Evolutionary conservation across 1,140 invertebrate species (phyloP), one percentile per base, ranked within the genome.

Genomic region (Drosophila kepulauana): DNA sequence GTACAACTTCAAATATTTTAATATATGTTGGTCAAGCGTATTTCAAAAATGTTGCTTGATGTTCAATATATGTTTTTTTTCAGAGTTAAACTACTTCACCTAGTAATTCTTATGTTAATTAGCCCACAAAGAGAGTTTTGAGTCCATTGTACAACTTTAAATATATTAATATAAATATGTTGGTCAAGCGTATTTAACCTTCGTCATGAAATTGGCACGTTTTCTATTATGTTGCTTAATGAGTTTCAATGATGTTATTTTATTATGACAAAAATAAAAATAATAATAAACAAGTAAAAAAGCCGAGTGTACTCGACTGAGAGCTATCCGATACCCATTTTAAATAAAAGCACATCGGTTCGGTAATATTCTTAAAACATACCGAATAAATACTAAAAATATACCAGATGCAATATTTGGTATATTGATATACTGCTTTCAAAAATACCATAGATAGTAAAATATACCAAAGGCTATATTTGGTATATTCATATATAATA

Each of bases 211-310:
- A 41, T 51, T 65, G 63, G 38, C 63, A 46, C 38, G 6, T 65
- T 65, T 65, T 54, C 51, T 28, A 49, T 48, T 49, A 25, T 56
- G 51, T 35, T 20, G 7, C 15, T 41, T 49, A 68, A 68, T 57
- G 64, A 46, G 38, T 20, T 56, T 33, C 30, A 45, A 56, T 67
- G 43, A 51, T 51, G 35, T 66, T 1, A 46, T 66, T 66, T 63
- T 51, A 30, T 49, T 5, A 28, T 6, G 33, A 10, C 25, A 28
- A 28, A 7, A 51, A 28, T 5, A 56, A n/a, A 59, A 46, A 54
- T 10, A 41, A 28, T 48, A 57, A 35, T n/a, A 7, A 15, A 13
- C 1, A 61, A 48, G n/a, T 11, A 57, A 66, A 66, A 66, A 25
- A 25, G 3, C 3, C 20, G 20, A 25, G 20, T 0, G 3, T 25